Conservation (phyloP, 2,113 vertebrate species). For the Cairina moschata region DNA sequence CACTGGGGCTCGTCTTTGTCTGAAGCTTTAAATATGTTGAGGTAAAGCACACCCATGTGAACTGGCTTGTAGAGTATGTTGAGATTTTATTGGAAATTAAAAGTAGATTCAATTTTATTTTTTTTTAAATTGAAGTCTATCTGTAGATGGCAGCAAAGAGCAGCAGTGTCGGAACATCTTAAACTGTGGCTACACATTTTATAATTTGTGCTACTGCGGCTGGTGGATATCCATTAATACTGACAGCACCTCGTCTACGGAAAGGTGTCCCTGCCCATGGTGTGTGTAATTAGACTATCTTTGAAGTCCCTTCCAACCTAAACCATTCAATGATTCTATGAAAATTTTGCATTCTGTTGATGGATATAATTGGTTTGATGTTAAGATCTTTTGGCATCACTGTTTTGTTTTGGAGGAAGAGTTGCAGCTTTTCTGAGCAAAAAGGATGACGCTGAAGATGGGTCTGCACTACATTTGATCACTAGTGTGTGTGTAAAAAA, state of each 20-base stretch:
- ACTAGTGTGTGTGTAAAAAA: background rate
- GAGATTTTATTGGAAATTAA: background rate
- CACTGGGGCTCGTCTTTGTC: background rate
- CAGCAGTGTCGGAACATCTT: background rate
- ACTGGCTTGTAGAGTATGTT: background rate
- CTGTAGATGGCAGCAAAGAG: conserved; percentile 61
- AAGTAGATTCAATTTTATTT: background rate
- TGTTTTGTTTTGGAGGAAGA: background rate
- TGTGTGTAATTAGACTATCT: no score
- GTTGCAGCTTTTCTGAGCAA: background rate
- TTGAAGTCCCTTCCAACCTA: no score
- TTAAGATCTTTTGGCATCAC: background rate
- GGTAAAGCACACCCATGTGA: background rate
- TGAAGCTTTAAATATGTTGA: background rate
- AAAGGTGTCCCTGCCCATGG: no score
- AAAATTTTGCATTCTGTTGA: background rate
- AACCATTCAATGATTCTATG: no score
- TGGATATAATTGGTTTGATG: background rate
- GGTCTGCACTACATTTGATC: background rate
- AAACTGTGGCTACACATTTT: background rate
- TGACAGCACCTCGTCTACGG: background rate
- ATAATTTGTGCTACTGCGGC: background rate
- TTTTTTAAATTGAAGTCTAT: background rate
- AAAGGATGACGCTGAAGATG: background rate
- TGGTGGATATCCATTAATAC: background rate